Percentiles rank a stretch among this genome's conserved stretches.
phyloP scores from a whole-genome alignment of 2,888 invertebrate species.

The Hirtodrosophila alboralis region DNA sequence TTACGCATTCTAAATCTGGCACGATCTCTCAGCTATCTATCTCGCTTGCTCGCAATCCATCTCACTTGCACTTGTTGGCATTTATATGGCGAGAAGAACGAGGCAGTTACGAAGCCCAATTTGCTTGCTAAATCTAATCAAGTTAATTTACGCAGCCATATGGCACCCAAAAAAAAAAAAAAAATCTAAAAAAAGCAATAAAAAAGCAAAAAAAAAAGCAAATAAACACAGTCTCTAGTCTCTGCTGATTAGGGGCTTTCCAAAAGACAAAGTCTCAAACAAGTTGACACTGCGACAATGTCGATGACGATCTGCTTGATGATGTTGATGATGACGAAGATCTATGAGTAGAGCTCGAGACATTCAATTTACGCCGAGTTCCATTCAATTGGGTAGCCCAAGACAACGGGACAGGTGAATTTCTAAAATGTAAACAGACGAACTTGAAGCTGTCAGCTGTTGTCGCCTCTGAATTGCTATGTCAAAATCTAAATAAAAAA shows the following conservation, averaged over 20 bases:
- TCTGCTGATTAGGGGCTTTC: slow-evolving; percentile 2
- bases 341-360: slow-evolving; percentile 24
- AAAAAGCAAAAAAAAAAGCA: too few relatives aligned
- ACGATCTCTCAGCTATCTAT: too few relatives aligned
- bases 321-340: too few relatives aligned
- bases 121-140: slow-evolving; percentile 77
- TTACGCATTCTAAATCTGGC: slow-evolving; percentile 46
- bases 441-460: slow-evolving; percentile 52
- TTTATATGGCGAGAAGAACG: slow-evolving; percentile 16
- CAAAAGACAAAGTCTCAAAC: slow-evolving; percentile 52
- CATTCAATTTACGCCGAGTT: slow-evolving; percentile 29
- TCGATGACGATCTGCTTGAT: slow-evolving; percentile 27
- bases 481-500: slow-evolving; percentile 7
- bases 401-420: slow-evolving; percentile 29
- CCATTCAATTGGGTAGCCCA: too few relatives aligned
- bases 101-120: slow-evolving; percentile 42
- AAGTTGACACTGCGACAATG: slow-evolving; percentile 21
- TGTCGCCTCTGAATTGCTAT: slow-evolving; percentile 15
- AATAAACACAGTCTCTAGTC: too few relatives aligned
- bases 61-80: slow-evolving; percentile 11
- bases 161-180: slow-evolving; percentile 49
- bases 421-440: slow-evolving; percentile 5
- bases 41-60: neutral
- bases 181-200: too few relatives aligned
- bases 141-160: slow-evolving; percentile 70